Percentiles rank a stretch among this genome's conserved stretches.
Conservation (phyloP, 2,888 invertebrate genomes). For the Parapristionchus giblindavisi region DNA sequence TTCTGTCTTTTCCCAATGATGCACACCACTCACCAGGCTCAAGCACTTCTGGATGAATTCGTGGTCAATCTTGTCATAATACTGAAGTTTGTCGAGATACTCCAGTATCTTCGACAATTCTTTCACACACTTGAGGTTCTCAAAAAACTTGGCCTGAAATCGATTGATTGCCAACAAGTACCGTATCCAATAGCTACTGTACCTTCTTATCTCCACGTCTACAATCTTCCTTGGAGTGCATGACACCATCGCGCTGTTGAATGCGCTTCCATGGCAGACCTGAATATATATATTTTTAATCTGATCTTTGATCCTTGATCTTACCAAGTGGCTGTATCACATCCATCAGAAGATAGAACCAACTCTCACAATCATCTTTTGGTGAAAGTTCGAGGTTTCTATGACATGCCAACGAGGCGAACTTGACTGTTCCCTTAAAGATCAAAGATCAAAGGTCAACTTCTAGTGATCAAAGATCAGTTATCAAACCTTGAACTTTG, state of each 20-base stretch:
- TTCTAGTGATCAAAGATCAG: too few species aligned
- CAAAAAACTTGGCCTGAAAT: too few species aligned
- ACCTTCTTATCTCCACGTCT: slow-evolving; percentile 44
- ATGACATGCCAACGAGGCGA: slow-evolving; percentile 62
- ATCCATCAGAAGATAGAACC: slow-evolving; percentile 65
- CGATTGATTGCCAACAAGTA: too few species aligned
- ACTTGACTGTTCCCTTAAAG: slow-evolving; percentile 63
- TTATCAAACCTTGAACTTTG: slow-evolving; percentile 54
- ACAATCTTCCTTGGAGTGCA: slow-evolving; percentile 50
- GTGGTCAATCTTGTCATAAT: too few species aligned
- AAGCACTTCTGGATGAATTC: too few species aligned
- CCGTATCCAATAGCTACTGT: background rate
- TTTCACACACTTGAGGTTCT: too few species aligned
- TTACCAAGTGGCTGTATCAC: slow-evolving; percentile 44
- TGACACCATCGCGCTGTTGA: slow-evolving; percentile 53
- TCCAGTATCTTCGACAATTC: too few species aligned
- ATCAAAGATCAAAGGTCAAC: background rate
- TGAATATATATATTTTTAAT: too few species aligned
- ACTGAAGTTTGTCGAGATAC: too few species aligned
- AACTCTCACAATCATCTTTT: slow-evolving; percentile 66
- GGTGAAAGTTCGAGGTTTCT: slow-evolving; percentile 52
- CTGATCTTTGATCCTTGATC: slow-evolving; percentile 8
- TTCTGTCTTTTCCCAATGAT: too few species aligned
- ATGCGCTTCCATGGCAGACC: slow-evolving; percentile 61
- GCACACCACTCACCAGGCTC: too few species aligned